Evolutionary conservation across 2,113 vertebrate genomes (phyloP).

Genomic region (Tupaia chinensis): DNA sequence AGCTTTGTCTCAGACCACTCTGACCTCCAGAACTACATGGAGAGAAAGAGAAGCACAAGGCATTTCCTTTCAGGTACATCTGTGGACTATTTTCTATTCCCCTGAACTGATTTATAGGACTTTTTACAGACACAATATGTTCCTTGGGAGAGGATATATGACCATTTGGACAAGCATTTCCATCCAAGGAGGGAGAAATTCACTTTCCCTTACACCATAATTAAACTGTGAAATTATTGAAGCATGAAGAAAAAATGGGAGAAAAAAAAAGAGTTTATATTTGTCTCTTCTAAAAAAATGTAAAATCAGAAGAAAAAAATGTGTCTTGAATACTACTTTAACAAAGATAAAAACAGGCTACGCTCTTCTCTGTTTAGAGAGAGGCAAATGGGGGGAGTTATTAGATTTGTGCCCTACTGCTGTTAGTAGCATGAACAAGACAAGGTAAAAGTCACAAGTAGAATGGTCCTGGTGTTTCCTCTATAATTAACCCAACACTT

Average conservation of each 20-base stretch:
- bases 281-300: neutral
- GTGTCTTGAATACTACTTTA: neutral
- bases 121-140: neutral
- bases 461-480: neutral
- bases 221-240: neutral
- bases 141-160: neutral
- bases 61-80: neutral
- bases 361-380: neutral
- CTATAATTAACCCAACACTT: neutral
- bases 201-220: neutral
- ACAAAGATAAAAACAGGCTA: neutral
- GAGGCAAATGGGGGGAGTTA: neutral
- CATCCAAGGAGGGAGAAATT: neutral
- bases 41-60: neutral
- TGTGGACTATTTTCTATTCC: neutral
- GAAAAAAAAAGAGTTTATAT: neutral
- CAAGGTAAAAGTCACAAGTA: neutral
- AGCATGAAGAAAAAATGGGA: slow-evolving; percentile 1
- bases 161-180: neutral
- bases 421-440: neutral
- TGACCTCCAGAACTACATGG: neutral
- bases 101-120: slow-evolving; percentile 23
- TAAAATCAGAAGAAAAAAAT: neutral
- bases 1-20: neutral
- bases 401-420: neutral